Base-by-base conservation (phyloP, 2,797 vertebrate species). In the Typhlichthys eigenmanni region DNA sequence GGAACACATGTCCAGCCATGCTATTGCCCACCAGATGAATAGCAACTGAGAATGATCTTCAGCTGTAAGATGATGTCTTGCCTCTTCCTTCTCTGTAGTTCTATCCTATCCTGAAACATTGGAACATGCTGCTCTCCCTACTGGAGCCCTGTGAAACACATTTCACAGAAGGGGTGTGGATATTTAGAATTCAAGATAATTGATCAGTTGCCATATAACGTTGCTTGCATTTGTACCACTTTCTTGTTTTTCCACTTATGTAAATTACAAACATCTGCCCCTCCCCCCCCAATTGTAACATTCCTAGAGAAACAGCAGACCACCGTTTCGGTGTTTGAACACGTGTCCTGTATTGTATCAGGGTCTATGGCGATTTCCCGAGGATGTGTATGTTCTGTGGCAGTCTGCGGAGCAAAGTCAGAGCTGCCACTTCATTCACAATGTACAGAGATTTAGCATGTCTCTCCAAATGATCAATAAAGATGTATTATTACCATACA, bases 361-460 rank as follows among this genome's bases (percentile, higher is more conserved):
- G 60, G 72, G 66, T 83, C 76, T 77, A 76, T 58, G 74, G 77
- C 58, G 68, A 58, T 60, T 72, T 49, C 73, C 55, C 32, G 62
- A 14, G 17, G 52, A 60, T 57, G 79, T 78, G 77, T 83, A 58
- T 79, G 78, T 75, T 56, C 64, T 74, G 73, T 87, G 73, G 75
- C 66, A 70, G 84, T 85, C 68, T 75, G 71, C 74, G 71, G 75
- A 76, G 83, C 66, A 61, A 74, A 81, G 78, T 78, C 86, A 79
- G 84, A 85, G 71, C 78, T 78, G 76, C 73, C 82, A 79, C 81
- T 89, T 72, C 85, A 88, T 88, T 87, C 83, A 86, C 90, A 87
- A 80, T 92, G 88, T 91, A 91, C 87, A 91, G 88, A 92, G 88
- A 87, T 91, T 80, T 75, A 90, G 92, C 91, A 93, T 92, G 92